Evolutionary conservation across 2,797 vertebrate genomes (phyloP).

Genomic region (Fistularia tabacaria): DNA sequence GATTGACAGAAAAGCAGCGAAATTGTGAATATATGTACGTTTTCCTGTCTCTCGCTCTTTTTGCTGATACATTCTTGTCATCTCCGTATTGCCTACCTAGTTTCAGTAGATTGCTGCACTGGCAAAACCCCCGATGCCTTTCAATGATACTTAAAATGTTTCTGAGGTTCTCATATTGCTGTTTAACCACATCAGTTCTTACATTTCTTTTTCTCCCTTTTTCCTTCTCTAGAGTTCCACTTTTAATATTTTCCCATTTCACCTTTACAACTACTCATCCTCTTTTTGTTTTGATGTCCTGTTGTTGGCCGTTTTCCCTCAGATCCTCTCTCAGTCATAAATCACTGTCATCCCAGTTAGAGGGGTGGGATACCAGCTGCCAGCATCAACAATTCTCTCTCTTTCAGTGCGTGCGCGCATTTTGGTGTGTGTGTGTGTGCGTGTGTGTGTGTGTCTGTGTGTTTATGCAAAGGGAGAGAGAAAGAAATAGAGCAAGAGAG

Average conservation of each 20-base stretch:
- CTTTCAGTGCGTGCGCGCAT: no score
- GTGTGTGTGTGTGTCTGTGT: conserved; percentile 18
- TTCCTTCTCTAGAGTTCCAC: conserved; percentile 14
- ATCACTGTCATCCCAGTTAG: conserved; percentile 75
- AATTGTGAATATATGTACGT: not conserved
- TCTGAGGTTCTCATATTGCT: no score
- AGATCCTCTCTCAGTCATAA: conserved; percentile 70
- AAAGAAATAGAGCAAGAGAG: conserved; percentile 28
- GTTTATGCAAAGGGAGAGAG: conserved; percentile 16
- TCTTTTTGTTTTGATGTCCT: conserved; percentile 61
- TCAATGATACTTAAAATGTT: conserved; percentile 7
- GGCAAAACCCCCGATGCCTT: not conserved
- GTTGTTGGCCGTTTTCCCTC: conserved; percentile 67
- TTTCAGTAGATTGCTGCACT: no score
- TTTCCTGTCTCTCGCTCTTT: conserved; percentile 5
- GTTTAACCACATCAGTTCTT: not conserved
- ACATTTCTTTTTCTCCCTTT: not conserved
- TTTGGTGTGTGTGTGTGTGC: conserved; percentile 22
- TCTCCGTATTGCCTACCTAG: not conserved
- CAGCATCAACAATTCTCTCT: conserved; percentile 45
- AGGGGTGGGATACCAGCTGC: conserved; percentile 66
- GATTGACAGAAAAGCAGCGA: conserved; percentile 24
- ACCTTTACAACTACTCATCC: conserved; percentile 46
- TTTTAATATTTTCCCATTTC: conserved; percentile 24
- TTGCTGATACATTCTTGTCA: not conserved